phyloP scores from a whole-genome alignment of 2,888 invertebrate species.

The Tillus elongatus region DNA sequence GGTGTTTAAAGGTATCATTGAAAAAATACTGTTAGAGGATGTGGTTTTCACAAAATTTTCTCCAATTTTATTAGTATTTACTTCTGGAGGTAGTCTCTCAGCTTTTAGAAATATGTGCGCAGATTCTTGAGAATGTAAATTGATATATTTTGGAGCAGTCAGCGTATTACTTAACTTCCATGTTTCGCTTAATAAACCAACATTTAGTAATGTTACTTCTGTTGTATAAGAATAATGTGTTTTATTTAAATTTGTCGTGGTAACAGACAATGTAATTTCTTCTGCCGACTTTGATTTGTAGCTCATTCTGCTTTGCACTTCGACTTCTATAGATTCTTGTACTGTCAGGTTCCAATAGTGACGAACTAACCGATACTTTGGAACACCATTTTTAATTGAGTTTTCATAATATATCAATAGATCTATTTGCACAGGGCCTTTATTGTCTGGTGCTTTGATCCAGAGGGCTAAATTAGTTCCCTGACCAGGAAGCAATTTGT shows the following conservation, averaged over 20 bases:
- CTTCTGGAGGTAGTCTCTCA: too few relatives aligned
- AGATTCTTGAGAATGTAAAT: conserved; percentile 45
- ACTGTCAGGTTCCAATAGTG: conserved; percentile 57
- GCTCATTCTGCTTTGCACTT: conserved; percentile 44
- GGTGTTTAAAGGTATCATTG: too few relatives aligned
- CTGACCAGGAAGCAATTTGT: conserved; percentile 47
- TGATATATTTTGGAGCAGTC: conserved; percentile 36
- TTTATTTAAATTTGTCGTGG: conserved; percentile 60
- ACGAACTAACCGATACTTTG: conserved; percentile 51
- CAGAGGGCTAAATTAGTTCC: conserved; percentile 50
- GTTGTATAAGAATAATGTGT: conserved; percentile 51
- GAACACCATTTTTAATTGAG: conserved; percentile 30
- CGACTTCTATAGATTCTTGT: conserved; percentile 51
- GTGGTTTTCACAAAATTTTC: too few relatives aligned
- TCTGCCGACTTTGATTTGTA: conserved; percentile 41
- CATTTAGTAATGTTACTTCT: conserved; percentile 49
- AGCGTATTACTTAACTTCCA: conserved; percentile 47
- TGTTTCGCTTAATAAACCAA: conserved; percentile 51
- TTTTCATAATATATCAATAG: conserved; percentile 67
- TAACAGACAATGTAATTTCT: conserved; percentile 57
- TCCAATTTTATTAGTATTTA: too few relatives aligned
- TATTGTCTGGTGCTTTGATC: conserved; percentile 59
- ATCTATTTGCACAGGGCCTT: conserved; percentile 55
- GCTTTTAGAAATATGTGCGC: conserved; percentile 47
- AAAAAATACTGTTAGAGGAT: too few relatives aligned